Evolutionary conservation across 2,113 vertebrate species (phyloP).

Genomic region (Gadus chalcogrammus): DNA sequence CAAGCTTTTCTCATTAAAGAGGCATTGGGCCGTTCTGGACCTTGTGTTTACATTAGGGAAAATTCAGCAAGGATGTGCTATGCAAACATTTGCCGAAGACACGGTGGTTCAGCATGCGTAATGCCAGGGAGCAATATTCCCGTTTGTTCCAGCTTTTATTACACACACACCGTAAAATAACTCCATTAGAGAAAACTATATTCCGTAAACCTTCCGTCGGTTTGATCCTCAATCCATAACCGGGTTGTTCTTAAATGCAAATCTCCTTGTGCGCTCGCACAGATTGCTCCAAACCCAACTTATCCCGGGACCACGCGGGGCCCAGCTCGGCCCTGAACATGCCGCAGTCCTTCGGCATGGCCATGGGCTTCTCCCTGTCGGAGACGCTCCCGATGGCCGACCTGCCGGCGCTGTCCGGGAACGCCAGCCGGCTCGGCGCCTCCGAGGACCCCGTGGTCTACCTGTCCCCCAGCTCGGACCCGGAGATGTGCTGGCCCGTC

Average conservation of each 20-base stretch:
- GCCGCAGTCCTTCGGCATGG: constrained; percentile 90
- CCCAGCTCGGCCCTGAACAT: constrained; percentile 88
- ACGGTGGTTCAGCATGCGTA: constrained; percentile 24
- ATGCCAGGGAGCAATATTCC: background rate
- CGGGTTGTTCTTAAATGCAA: background rate
- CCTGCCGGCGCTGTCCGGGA: constrained; percentile 59
- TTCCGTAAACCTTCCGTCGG: too few species aligned
- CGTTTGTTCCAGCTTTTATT: background rate
- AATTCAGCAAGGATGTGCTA: constrained; percentile 38
- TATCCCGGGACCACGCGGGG: constrained; percentile 70
- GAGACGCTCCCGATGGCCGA: constrained; percentile 69
- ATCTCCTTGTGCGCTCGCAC: constrained; percentile 18
- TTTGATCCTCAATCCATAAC: background rate
- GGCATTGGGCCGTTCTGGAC: constrained; percentile 16
- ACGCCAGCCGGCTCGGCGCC: constrained; percentile 44
- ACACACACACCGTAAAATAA: too few species aligned
- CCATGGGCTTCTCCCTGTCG: constrained; percentile 74
- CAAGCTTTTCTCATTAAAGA: constrained; percentile 61
- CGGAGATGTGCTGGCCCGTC: constrained; percentile 87
- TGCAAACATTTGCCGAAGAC: constrained; percentile 49
- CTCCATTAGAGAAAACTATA: too few species aligned
- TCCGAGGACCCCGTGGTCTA: constrained; percentile 66
- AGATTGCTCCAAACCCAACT: constrained; percentile 87
- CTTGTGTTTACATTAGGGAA: constrained; percentile 43
- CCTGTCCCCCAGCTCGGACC: constrained; percentile 53